Conservation (phyloP, 1,140 invertebrate genomes). For the Coenobita brevimanus region DNA sequence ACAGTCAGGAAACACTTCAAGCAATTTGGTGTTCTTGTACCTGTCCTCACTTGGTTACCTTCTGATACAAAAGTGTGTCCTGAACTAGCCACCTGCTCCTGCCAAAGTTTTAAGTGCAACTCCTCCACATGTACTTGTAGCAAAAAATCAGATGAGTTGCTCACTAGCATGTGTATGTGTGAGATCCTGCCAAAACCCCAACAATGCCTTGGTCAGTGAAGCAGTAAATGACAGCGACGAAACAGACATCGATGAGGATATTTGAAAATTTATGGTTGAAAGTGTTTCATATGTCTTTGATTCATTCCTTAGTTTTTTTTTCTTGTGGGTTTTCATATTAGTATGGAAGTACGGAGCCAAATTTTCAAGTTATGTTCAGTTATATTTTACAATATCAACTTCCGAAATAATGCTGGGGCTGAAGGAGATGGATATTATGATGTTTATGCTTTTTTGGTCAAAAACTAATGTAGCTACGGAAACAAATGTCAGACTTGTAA, state of each 20-base stretch:
- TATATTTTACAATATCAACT: background rate
- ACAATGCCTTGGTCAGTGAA: no score
- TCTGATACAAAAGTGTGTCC: conserved; percentile 9
- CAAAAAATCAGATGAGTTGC: no score
- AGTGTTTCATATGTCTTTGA: no score
- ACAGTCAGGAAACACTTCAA: no score
- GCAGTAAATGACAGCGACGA: background rate
- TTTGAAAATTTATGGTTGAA: background rate
- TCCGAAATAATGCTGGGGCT: background rate
- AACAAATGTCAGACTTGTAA: background rate
- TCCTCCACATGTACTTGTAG: no score
- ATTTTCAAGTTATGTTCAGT: background rate
- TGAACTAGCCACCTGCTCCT: no score
- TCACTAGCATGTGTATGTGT: no score
- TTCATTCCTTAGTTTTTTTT: background rate
- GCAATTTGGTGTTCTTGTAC: conserved; percentile 8
- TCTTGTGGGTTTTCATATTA: conserved; percentile 1
- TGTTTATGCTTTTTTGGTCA: background rate
- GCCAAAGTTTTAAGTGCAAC: no score
- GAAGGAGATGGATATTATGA: background rate
- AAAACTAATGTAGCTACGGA: background rate
- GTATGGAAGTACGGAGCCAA: background rate
- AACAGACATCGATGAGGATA: background rate
- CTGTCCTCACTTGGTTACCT: conserved; percentile 1
- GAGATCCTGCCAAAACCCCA: no score